These are phyloP conservation scores for Dysidea cf. avara DNA, from an alignment of 37 sponge, comb jelly and placozoan species.

Conservation along the genomic window DNA sequence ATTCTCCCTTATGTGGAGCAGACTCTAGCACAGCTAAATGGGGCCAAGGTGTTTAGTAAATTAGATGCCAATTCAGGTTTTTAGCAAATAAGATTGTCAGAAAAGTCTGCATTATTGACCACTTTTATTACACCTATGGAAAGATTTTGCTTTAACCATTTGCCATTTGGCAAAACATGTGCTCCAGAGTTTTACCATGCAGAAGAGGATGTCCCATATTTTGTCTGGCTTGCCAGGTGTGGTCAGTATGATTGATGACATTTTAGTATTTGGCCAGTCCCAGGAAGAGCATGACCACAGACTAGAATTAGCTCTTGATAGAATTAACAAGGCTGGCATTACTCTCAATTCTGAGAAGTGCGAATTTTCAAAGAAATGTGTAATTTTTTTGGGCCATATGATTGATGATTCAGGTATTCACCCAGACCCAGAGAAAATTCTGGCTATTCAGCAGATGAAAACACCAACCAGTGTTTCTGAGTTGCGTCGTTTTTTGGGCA, in stretches of 20 bases:
- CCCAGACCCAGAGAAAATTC: no score
- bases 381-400: neutral
- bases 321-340: neutral
- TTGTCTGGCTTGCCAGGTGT: neutral
- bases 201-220: neutral
- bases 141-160: conserved; percentile 1
- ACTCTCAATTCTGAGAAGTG: conserved; percentile 7
- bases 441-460: no score
- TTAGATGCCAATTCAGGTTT: conserved; percentile 31
- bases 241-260: conserved; percentile 7
- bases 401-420: no score
- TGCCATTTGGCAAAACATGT: no score
- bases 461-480: no score
- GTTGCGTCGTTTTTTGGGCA: no score
- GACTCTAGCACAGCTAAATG: neutral
- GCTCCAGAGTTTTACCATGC: conserved; percentile 2
- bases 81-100: neutral
- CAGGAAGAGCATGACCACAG: conserved; percentile 19
- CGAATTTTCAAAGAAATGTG: conserved; percentile 1
- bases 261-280: conserved; percentile 1
- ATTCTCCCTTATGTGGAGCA: neutral
- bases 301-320: neutral
- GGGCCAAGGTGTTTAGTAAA: conserved; percentile 12
- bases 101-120: neutral
- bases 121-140: neutral